Conservation (phyloP, 1,140 invertebrate genomes). For the Neodiprion fabricii region DNA sequence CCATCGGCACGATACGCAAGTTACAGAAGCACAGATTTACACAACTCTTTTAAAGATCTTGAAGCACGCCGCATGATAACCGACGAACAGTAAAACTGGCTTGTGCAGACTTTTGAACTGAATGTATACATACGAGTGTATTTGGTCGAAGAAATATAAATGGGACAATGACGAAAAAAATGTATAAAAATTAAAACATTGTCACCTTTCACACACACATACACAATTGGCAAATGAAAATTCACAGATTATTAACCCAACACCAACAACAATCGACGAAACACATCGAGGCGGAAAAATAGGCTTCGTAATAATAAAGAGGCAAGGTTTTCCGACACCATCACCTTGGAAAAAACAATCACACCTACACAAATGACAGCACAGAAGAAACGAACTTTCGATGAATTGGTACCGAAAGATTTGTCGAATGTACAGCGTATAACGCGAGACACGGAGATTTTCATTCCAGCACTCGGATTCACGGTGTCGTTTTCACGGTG, state of each 20-base stretch:
- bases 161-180: too few species aligned
- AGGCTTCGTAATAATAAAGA: too few species aligned
- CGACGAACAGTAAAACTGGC: too few species aligned
- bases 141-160: too few species aligned
- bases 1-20: neutral
- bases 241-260: too few species aligned
- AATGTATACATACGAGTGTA: too few species aligned
- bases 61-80: neutral
- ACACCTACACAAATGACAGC: neutral
- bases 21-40: neutral
- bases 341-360: neutral
- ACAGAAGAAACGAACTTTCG: neutral
- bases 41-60: neutral
- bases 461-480: conserved; percentile 18
- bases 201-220: too few species aligned
- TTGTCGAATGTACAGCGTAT: conserved; percentile 4
- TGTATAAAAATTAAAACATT: too few species aligned
- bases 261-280: too few species aligned
- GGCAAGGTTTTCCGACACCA: neutral
- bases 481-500: neutral
- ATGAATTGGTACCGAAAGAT: neutral
- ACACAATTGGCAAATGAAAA: too few species aligned
- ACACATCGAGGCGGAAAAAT: too few species aligned
- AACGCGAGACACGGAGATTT: conserved; percentile 18
- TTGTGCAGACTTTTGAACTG: too few species aligned